Evolutionary conservation across 1,140 invertebrate species (phyloP).

Genomic region (Phthorimaea operculella): DNA sequence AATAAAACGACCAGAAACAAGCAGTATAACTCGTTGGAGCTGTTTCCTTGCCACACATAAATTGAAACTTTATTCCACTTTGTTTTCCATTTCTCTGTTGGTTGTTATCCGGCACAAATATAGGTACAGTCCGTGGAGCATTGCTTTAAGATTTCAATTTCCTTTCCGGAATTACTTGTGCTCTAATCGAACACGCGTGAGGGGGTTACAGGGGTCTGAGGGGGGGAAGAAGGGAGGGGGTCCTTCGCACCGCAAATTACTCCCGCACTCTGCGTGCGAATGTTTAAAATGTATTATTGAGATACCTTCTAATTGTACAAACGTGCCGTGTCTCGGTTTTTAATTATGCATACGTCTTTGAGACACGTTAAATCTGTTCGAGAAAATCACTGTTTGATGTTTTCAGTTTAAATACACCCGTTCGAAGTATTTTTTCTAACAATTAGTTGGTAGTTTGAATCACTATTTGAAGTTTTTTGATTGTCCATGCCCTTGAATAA

Average conservation of each 20-base stretch:
- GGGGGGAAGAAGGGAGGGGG: constrained; percentile 12
- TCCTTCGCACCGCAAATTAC: constrained; percentile 58
- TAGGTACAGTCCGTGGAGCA: constrained; percentile 51
- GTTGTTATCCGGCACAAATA: background rate
- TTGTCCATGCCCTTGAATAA: too few species aligned
- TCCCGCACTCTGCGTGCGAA: constrained; percentile 50
- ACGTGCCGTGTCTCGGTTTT: constrained; percentile 26
- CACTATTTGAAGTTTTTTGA: too few species aligned
- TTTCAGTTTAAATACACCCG: too few species aligned
- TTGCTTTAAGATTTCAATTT: constrained; percentile 67
- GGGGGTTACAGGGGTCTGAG: constrained; percentile 25
- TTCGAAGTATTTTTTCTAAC: too few species aligned
- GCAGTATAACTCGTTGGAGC: too few species aligned
- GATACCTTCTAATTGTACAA: constrained; percentile 36
- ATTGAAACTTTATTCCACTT: constrained; percentile 14
- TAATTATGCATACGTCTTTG: constrained; percentile 34
- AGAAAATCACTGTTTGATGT: too few species aligned
- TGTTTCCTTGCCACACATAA: background rate
- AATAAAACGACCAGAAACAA: too few species aligned
- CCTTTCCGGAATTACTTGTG: constrained; percentile 64
- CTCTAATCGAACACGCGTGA: constrained; percentile 64
- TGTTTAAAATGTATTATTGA: constrained; percentile 60
- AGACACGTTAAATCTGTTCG: background rate
- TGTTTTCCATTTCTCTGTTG: constrained; percentile 45
- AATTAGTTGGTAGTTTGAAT: too few species aligned